phyloP scores from a whole-genome alignment of 2,888 invertebrate species.

The Hypselothyrea guttata region DNA sequence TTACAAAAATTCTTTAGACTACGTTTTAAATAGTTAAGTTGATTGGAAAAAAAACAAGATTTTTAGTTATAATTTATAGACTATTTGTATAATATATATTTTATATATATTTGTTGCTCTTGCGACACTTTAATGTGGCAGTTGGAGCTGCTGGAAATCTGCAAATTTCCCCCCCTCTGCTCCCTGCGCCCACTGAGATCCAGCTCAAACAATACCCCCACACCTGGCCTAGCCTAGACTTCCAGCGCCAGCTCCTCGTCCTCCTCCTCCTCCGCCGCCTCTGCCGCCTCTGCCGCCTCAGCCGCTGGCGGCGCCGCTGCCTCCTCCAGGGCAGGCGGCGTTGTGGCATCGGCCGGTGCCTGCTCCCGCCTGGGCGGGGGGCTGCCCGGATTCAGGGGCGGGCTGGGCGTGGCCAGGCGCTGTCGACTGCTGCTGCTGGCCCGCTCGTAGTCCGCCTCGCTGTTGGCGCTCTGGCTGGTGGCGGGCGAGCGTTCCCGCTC shows the following conservation, averaged over 20 bases:
- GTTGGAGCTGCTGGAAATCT: background rate
- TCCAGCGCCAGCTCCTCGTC: slow-evolving; percentile 57
- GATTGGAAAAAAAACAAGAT: slow-evolving; percentile 31
- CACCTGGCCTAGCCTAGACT: slow-evolving; percentile 37
- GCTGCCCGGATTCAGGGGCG: slow-evolving; percentile 82
- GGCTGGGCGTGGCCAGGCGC: slow-evolving; percentile 76
- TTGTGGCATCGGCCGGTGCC: slow-evolving; percentile 3
- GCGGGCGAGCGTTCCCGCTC: slow-evolving; percentile 61
- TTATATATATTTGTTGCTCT: slow-evolving; percentile 1
- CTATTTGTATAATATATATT: slow-evolving; percentile 18
- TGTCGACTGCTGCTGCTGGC: slow-evolving; percentile 64
- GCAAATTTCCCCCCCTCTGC: background rate
- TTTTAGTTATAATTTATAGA: background rate
- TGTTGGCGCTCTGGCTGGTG: slow-evolving; percentile 67
- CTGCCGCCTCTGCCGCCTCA: background rate
- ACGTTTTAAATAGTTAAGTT: slow-evolving; percentile 44
- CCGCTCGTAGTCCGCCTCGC: slow-evolving; percentile 65
- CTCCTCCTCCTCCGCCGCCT: slow-evolving; percentile 26
- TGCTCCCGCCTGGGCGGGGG: slow-evolving; percentile 74
- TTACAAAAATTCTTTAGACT: slow-evolving; percentile 57
- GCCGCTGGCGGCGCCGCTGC: slow-evolving; percentile 7
- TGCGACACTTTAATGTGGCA: slow-evolving; percentile 11
- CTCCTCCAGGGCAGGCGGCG: background rate
- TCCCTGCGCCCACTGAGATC: slow-evolving; percentile 52
- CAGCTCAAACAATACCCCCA: slow-evolving; percentile 34